These are phyloP conservation scores for Brenthis daphne DNA, from an alignment of 2,888 invertebrate genomes.

Conservation along the genomic window DNA sequence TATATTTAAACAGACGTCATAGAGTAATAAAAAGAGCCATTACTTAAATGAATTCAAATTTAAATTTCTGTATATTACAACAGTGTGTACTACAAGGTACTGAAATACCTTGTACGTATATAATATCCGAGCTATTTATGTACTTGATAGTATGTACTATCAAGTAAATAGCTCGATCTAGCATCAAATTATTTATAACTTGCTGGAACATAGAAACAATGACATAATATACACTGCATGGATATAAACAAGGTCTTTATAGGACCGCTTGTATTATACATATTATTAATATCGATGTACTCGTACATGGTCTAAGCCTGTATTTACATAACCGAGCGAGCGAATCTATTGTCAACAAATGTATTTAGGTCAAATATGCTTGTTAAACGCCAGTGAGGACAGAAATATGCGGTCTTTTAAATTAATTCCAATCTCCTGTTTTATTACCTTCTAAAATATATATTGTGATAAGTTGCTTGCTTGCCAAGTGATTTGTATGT, in stretches of 20 bases:
- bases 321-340: slow-evolving; percentile 4
- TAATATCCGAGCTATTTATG: no score
- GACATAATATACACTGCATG: no score
- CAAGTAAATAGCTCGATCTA: no score
- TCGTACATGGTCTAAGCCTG: background rate
- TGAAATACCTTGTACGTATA: no score
- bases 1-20: no score
- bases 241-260: slow-evolving; percentile 16
- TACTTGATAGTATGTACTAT: no score
- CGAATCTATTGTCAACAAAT: slow-evolving; percentile 27
- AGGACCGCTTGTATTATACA: slow-evolving; percentile 22
- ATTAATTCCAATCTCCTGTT: slow-evolving; percentile 27
- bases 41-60: no score
- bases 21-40: no score
- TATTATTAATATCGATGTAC: slow-evolving; percentile 21
- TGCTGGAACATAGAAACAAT: no score
- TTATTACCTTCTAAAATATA: slow-evolving; percentile 30
- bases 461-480: slow-evolving; percentile 21
- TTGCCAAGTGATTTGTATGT: slow-evolving; percentile 35
- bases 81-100: no score
- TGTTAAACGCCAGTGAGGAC: slow-evolving; percentile 33
- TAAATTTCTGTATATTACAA: no score
- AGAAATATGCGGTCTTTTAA: slow-evolving; percentile 34
- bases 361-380: slow-evolving; percentile 33
- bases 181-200: no score